Evolutionary conservation across 2,113 vertebrate genomes (phyloP), one percentile per base, ranked within the genome.

Genomic region (Leptosomus discolor): DNA sequence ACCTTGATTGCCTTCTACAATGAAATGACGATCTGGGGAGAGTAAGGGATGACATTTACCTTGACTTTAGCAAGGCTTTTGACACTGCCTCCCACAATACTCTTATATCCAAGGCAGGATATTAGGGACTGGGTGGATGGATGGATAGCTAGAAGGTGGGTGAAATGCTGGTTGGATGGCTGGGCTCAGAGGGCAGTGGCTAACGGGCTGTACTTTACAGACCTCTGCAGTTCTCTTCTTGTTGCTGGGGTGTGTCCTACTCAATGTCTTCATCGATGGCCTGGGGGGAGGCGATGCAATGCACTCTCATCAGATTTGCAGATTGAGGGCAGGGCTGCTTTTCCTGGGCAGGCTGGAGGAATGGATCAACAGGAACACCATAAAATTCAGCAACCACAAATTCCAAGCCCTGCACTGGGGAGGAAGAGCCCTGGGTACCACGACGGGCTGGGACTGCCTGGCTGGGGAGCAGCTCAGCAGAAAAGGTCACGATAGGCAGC

Each of bases 201-300:
- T 73, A 9, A 53, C 19, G 37, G 37, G 50, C 15, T 78, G 12
- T 37, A 7, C 24, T 88, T 75, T 30, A 56, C 15, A 71, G 87
- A 63, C 22, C 56, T 41, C 37, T 79, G 56, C 56, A 51, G 67
- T 89, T 94, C 82, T 32, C 43, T 23, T 0, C 80, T 71, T 75
- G 61, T 71, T 3, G 0, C 29, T 48, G 0, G 9, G 11, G 22
- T 61, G 73, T 43, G 24, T 45, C 50, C 24, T 60, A 1, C 27
- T 89, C 57, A 27, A 27, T 27, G 29, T 10, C 73, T 36, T 67
- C 37, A 75, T 45, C 32, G 13, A 1, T 19, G 64, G 30, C 58
- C 54, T 32, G 37, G n/a, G n/a, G 79, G 60, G 82, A 82, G 65
- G n/a, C 1, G 2, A 63, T 58, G 37, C 37, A 58, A 57, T 30